Percentiles rank a stretch among this genome's conserved stretches.
These are phyloP conservation scores for Gavialis gangeticus DNA, from an alignment of 2,113 vertebrate species.

Conservation along the genomic window DNA sequence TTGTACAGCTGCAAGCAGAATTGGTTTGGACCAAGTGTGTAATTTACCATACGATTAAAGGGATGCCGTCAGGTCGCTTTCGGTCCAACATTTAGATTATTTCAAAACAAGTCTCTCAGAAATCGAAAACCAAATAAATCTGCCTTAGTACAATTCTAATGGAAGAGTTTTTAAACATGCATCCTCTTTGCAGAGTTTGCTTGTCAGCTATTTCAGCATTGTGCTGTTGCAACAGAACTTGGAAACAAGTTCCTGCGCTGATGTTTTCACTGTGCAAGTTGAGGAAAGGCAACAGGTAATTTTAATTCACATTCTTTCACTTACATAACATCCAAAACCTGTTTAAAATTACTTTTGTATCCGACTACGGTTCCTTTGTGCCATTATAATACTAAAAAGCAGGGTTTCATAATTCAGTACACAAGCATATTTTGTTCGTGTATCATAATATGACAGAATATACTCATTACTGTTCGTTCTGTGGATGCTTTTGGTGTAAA, in stretches of 20 bases:
- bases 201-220: background rate
- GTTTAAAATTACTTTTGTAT: background rate
- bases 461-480: background rate
- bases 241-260: background rate
- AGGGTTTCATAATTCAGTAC: background rate
- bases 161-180: fast-evolving
- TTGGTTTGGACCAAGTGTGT: background rate
- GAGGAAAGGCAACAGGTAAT: background rate
- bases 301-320: background rate
- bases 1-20: slow-evolving; percentile 10
- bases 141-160: background rate
- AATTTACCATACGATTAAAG: background rate
- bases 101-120: slow-evolving; percentile 30
- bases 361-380: background rate
- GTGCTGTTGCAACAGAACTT: background rate
- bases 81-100: background rate
- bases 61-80: background rate
- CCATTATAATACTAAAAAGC: background rate
- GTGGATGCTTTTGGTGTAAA: background rate
- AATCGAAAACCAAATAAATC: background rate
- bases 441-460: background rate
- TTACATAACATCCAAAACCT: background rate
- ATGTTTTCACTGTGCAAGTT: background rate
- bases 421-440: fast-evolving
- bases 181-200: background rate